A percentile compares a stretch with the other conserved stretches of the same genome.
phyloP scores from a whole-genome alignment of 2,797 vertebrate species.

The Macrochelys suwanniensis region DNA sequence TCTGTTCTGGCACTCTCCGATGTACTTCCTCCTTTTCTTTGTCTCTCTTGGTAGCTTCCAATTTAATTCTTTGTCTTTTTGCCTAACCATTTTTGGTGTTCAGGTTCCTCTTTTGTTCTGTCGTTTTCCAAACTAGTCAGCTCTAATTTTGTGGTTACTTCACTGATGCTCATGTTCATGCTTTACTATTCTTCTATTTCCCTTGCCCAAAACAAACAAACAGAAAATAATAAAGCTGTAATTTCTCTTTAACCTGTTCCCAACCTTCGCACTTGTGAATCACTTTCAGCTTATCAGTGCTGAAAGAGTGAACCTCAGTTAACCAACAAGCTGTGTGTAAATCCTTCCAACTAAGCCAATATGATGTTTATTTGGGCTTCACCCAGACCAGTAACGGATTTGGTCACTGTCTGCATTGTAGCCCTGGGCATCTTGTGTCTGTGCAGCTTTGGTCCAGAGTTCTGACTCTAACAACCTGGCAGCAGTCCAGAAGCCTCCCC shows the following conservation, averaged over 20 bases:
- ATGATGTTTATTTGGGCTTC: no score
- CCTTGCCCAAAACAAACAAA: not conserved
- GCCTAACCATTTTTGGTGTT: not conserved
- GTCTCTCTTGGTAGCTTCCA: not conserved
- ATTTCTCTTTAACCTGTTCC: not conserved
- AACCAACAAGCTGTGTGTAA: not conserved
- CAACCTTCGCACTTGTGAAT: not conserved
- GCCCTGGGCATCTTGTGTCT: not conserved
- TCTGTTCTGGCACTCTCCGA: not conserved
- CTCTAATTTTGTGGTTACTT: not conserved
- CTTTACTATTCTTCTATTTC: no score
- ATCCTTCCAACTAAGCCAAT: not conserved
- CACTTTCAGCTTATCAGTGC: not conserved
- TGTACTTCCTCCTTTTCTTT: not conserved
- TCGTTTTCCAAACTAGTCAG: not conserved
- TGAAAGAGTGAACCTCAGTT: not conserved
- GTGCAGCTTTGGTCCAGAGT: not conserved
- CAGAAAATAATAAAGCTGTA: not conserved
- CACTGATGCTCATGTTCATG: no score
- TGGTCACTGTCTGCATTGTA: not conserved
- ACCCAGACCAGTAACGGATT: not conserved
- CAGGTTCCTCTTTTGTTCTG: not conserved
- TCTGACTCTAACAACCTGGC: not conserved
- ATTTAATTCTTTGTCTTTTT: not conserved
- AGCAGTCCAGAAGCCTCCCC: not conserved